Conservation (phyloP, 2,113 vertebrate genomes). For the Corapipo altera region DNA sequence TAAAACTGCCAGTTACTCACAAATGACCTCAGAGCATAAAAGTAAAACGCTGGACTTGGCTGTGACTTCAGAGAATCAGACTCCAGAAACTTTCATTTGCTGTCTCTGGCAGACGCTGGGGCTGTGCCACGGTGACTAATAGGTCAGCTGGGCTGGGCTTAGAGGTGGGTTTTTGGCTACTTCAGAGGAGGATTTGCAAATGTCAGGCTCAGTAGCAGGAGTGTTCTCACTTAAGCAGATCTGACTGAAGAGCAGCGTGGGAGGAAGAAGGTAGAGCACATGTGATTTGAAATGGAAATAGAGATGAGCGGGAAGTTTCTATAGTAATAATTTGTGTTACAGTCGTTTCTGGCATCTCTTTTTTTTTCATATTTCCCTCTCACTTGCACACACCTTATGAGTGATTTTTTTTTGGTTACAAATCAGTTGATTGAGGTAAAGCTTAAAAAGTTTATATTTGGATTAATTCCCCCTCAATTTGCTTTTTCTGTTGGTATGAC, state of each 20-base stretch:
- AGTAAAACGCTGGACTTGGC: neutral
- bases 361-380: neutral
- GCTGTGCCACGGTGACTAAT: neutral
- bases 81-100: neutral
- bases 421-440: neutral
- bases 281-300: slow-evolving; percentile 23
- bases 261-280: neutral
- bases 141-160: neutral
- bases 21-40: neutral
- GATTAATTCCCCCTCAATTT: neutral
- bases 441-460: neutral
- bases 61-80: neutral
- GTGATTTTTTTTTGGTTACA: neutral
- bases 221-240: slow-evolving; percentile 11
- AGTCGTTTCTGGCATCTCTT: neutral
- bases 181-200: neutral
- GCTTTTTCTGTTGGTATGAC: neutral
- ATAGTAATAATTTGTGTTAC: neutral
- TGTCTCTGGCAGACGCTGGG: neutral
- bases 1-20: neutral
- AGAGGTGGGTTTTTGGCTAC: neutral
- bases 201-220: neutral
- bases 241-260: neutral
- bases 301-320: slow-evolving; percentile 12
- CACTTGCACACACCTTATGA: neutral